Conservation (phyloP, 92 coral and sea anemone species). For the Anthopleura xanthogrammica region DNA sequence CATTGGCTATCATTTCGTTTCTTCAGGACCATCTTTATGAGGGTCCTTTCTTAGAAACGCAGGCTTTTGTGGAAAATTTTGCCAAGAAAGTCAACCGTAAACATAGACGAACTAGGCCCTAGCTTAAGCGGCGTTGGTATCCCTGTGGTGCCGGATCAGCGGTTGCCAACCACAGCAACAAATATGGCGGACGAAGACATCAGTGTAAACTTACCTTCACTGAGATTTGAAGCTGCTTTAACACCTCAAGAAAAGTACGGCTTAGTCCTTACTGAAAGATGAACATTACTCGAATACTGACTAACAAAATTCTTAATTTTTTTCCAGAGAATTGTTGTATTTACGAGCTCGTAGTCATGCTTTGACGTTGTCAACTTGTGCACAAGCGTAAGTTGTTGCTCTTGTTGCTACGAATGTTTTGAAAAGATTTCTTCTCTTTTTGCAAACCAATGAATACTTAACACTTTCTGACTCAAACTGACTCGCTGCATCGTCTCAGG, state of each 20-base stretch:
- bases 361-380: constrained; percentile 76
- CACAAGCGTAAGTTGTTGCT: constrained; percentile 77
- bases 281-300: neutral
- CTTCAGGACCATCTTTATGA: too few relatives aligned
- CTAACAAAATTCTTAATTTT: neutral
- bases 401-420: constrained; percentile 14
- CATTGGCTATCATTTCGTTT: too few relatives aligned
- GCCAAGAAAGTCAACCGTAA: too few relatives aligned
- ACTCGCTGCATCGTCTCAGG: neutral
- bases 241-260: constrained; percentile 76
- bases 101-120: too few relatives aligned
- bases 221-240: constrained; percentile 94
- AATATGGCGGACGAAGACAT: constrained; percentile 89
- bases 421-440: neutral
- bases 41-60: too few relatives aligned
- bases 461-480: neutral
- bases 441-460: neutral
- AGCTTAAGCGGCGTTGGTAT: neutral
- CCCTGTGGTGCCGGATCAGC: constrained; percentile 14
- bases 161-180: constrained; percentile 41
- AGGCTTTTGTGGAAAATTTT: too few relatives aligned
- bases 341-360: constrained; percentile 88
- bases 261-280: neutral
- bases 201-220: constrained; percentile 72
- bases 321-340: constrained; percentile 71